Base-by-base conservation (phyloP, 2,888 invertebrate species). In the Sinotaia quadrata region DNA sequence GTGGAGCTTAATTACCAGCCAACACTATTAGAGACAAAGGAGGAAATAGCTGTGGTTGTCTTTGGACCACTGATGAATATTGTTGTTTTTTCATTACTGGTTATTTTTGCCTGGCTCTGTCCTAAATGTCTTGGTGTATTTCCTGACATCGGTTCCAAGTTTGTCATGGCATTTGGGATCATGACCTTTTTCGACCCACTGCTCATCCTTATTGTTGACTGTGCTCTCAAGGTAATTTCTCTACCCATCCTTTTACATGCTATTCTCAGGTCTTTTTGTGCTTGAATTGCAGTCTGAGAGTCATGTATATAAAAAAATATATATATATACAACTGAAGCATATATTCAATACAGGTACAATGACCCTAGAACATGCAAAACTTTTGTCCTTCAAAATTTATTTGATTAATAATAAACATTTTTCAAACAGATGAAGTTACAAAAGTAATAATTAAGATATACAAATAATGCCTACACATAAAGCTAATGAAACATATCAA, bases 1-100 rank as follows among this genome's bases (percentile, higher is more conserved):
- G 86, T 86, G n/a, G 81, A 82, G 68, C 74, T 87, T 67, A 86
- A 86, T 81, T 87, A 87, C 77, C 87, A 87, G 74, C 73, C 74
- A 24, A 82, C 85, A 0, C 75, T 87, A 54, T 77, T 87, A 71
- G 62, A 73, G 10, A 79, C 81, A 2, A 68, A 78, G 34, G 81
- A 87, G 68, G 86, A 86, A 74, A 84, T 85, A 4, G 81, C 77
- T 0, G 78, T 87, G 4, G 85, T 87, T 0, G 73, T 81, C 15
- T 69, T 85, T 5, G 87, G 87, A 8, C 85, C 85, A 0, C 54
- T 84, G 62, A 74, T 77, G 33, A 83, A 81, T 72, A 78, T 87
- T 37, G 33, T 81, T 1, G 69, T 82, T 12, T 85, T 86, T 54
- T 65, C 76, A 2, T 31, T 85, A 24, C 77, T 85, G 33, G 79